These are phyloP conservation scores for Coleophora flavipennella DNA, from an alignment of 2,888 invertebrate genomes.

Conservation along the genomic window DNA sequence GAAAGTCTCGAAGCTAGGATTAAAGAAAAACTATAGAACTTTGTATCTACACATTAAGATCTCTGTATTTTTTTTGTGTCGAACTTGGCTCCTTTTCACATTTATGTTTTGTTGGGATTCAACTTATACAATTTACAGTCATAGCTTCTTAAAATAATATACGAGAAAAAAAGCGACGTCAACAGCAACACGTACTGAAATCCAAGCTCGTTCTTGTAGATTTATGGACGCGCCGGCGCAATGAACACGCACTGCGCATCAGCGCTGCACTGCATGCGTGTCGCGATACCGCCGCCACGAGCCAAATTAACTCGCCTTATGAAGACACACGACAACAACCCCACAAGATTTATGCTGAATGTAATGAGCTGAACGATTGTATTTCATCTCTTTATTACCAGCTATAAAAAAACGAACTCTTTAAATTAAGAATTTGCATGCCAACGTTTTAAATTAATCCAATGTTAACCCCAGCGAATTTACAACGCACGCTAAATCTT, in stretches of 20 bases:
- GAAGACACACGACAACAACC: slow-evolving; percentile 47
- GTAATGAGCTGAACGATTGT: slow-evolving; percentile 1
- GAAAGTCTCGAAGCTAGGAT: no score
- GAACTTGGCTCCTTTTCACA: no score
- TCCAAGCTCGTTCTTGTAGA: slow-evolving; percentile 22
- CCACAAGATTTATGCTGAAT: slow-evolving; percentile 27
- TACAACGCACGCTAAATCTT: no score
- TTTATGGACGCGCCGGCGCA: slow-evolving; percentile 49
- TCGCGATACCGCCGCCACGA: slow-evolving; percentile 44
- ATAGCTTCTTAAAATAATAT: slow-evolving; percentile 6
- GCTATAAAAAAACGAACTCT: not conserved
- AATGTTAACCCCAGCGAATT: no score
- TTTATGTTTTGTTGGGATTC: no score
- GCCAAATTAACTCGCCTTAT: slow-evolving; percentile 57
- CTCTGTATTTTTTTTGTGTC: no score
- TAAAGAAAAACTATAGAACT: no score
- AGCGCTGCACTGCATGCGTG: slow-evolving; percentile 40
- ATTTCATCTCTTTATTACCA: not conserved
- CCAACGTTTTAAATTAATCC: no score
- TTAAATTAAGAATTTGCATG: no score
- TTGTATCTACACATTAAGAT: no score
- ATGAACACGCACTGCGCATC: slow-evolving; percentile 41
- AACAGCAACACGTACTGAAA: slow-evolving; percentile 19
- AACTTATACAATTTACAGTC: no score
- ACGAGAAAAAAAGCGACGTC: slow-evolving; percentile 15